phyloP scores from a whole-genome alignment of 92 coral and sea anemone species.

The Metridium senile region DNA sequence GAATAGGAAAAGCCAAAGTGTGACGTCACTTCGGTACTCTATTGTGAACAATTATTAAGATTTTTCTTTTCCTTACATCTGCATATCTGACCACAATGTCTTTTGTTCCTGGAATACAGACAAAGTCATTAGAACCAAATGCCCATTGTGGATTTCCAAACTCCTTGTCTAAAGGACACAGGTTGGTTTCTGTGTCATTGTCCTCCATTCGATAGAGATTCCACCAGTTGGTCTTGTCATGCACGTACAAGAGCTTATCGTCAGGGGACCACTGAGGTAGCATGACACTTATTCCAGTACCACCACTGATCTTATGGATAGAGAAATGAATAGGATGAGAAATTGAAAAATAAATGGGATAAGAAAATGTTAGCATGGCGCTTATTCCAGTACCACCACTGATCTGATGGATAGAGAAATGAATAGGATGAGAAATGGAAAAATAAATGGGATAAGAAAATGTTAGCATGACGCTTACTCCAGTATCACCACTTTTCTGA shows the following conservation, averaged over 20 bases:
- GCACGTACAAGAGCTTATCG: conserved; percentile 73
- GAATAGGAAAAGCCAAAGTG: too few species aligned
- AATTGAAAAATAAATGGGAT: background rate
- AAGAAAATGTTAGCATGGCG: conserved; percentile 61
- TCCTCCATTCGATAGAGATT: conserved; percentile 79
- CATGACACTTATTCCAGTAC: conserved; percentile 80
- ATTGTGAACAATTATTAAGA: too few species aligned
- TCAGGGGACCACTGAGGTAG: conserved; percentile 85
- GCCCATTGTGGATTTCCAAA: conserved; percentile 84
- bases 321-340: background rate
- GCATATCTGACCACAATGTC: conserved; percentile 68
- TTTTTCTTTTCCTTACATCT: conserved; percentile 62
- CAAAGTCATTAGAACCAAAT: conserved; percentile 79
- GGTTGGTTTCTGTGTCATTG: conserved; percentile 68
- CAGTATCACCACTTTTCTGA: conserved; percentile 71
- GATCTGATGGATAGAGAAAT: conserved; percentile 34
- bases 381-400: conserved; percentile 72
- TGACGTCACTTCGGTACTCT: too few species aligned
- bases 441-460: background rate
- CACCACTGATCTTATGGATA: conserved; percentile 58
- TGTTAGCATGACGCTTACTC: conserved; percentile 78
- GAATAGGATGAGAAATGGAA: background rate
- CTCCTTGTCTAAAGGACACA: conserved; percentile 69
- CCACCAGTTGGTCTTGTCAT: conserved; percentile 97
- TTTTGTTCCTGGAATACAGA: conserved; percentile 66